Percentiles rank a stretch among this genome's conserved stretches.
phyloP scores from a whole-genome alignment of 2,797 vertebrate species.

The Sebastes goodei region DNA sequence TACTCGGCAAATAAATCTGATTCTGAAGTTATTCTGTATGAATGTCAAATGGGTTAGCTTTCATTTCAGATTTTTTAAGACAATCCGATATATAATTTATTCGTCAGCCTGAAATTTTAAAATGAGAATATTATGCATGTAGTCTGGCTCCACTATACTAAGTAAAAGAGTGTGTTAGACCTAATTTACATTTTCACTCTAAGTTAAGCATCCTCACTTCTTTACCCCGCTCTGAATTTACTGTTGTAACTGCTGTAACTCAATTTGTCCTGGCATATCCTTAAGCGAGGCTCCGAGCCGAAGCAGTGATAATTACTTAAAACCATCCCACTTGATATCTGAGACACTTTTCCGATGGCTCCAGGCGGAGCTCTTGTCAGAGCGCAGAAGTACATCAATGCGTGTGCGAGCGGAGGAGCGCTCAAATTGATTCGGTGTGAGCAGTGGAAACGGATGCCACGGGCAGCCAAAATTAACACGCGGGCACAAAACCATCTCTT shows the following conservation, averaged over 20 bases:
- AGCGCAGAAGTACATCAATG: constrained; percentile 20
- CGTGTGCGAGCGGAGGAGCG: not conserved
- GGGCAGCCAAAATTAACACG: not conserved
- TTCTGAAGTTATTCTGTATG: not conserved
- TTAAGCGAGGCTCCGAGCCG: not conserved
- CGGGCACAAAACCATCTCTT: constrained; percentile 15
- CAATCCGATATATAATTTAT: not conserved
- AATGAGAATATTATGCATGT: not conserved
- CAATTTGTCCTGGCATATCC: constrained; percentile 21
- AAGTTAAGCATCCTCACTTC: not conserved
- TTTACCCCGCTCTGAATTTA: not conserved
- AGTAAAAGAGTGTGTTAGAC: not conserved
- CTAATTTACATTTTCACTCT: constrained; percentile 26
- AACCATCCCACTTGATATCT: constrained; percentile 38
- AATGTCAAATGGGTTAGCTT: not conserved
- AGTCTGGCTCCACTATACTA: not conserved
- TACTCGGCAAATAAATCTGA: no score
- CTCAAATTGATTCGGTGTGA: constrained; percentile 35
- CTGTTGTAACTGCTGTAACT: constrained; percentile 14
- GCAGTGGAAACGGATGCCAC: constrained; percentile 3
- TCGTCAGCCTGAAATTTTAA: not conserved
- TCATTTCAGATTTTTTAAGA: not conserved
- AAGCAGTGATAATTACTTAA: constrained; percentile 42
- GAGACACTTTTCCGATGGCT: constrained; percentile 31
- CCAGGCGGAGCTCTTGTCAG: not conserved